Conservation (phyloP, 2,888 invertebrate genomes). For the Electrophaes corylata region DNA sequence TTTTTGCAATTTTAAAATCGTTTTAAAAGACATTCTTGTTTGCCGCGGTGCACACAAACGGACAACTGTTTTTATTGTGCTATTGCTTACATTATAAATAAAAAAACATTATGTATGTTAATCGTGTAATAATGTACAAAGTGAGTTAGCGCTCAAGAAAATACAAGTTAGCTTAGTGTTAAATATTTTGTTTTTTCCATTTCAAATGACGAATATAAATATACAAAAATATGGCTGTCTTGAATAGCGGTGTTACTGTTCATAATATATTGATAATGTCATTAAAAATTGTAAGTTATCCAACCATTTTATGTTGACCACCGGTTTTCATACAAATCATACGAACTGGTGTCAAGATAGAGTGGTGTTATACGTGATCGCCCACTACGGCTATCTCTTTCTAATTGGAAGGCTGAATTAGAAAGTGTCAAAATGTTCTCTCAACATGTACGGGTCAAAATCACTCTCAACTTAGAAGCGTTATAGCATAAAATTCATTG, state of each 20-base stretch:
- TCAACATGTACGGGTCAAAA: constrained; percentile 33
- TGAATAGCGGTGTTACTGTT: constrained; percentile 58
- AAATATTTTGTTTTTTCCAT: constrained; percentile 43
- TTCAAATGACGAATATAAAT: constrained; percentile 52
- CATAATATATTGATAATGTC: constrained; percentile 50
- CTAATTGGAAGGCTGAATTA: constrained; percentile 83
- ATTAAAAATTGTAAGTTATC: constrained; percentile 36
- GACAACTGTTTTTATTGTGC: constrained; percentile 55
- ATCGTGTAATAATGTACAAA: constrained; percentile 81
- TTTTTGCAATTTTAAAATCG: constrained; percentile 31
- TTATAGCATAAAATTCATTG: constrained; percentile 37
- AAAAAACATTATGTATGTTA: constrained; percentile 66
- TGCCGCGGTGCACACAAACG: constrained; percentile 44
- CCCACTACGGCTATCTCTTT: constrained; percentile 71
- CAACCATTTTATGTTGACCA: constrained; percentile 42
- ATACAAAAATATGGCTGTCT: constrained; percentile 62
- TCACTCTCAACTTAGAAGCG: constrained; percentile 45
- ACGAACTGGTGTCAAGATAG: constrained; percentile 29
- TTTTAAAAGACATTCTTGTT: constrained; percentile 45
- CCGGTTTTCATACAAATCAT: constrained; percentile 27
- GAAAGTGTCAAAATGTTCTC: constrained; percentile 70
- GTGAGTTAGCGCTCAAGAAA: constrained; percentile 78
- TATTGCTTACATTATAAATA: constrained; percentile 62
- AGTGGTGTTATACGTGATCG: constrained; percentile 57
- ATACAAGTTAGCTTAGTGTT: constrained; percentile 76